These are phyloP conservation scores for Thymelicus acteon DNA, from an alignment of 2,888 invertebrate genomes.

Conservation along the genomic window DNA sequence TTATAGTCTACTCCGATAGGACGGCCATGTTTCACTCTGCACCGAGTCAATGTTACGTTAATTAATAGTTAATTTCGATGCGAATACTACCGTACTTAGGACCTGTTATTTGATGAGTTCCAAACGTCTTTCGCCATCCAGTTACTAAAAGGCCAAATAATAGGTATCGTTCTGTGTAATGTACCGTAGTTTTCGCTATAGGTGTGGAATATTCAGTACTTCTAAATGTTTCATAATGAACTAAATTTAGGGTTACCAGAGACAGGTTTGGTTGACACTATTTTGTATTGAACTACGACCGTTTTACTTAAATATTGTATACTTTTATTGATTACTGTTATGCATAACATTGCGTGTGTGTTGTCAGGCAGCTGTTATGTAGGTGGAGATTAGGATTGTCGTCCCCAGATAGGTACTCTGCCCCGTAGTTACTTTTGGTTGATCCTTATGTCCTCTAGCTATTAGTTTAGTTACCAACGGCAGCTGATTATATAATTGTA, in stretches of 20 bases:
- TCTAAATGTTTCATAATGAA: constrained; percentile 48
- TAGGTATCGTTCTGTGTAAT: constrained; percentile 46
- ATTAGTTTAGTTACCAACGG: constrained; percentile 54
- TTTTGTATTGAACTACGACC: constrained; percentile 33
- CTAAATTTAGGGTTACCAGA: constrained; percentile 46
- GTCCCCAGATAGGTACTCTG: constrained; percentile 45
- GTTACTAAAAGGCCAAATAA: constrained; percentile 42
- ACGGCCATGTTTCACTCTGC: constrained; percentile 37
- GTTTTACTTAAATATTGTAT: constrained; percentile 35
- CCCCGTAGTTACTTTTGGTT: constrained; percentile 34
- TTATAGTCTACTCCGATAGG: constrained; percentile 14
- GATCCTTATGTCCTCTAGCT: constrained; percentile 19
- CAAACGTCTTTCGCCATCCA: background rate
- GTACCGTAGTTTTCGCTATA: constrained; percentile 45
- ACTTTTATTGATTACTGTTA: constrained; percentile 19
- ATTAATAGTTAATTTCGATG: constrained; percentile 24
- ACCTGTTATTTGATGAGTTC: constrained; percentile 20
- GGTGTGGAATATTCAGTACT: constrained; percentile 34
- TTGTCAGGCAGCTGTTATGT: constrained; percentile 71
- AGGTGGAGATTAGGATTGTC: constrained; percentile 62
- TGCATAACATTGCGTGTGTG: constrained; percentile 64
- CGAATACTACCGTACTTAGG: constrained; percentile 16
- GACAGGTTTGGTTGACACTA: constrained; percentile 50
- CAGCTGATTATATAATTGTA: constrained; percentile 67
- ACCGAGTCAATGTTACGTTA: constrained; percentile 45